Conservation (phyloP, 2,888 invertebrate species). For the Polydrusus tereticollis region DNA sequence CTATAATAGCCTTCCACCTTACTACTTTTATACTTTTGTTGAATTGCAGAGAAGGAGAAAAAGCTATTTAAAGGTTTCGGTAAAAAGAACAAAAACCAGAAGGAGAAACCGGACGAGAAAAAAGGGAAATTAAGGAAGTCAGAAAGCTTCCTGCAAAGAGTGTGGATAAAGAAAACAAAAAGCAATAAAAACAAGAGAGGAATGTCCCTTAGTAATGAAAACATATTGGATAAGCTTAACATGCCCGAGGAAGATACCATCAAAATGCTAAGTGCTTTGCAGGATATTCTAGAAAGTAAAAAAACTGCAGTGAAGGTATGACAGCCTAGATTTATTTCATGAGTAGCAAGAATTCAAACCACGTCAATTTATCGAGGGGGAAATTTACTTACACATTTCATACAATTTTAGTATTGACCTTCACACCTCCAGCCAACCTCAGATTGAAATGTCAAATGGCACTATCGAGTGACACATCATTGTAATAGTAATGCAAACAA, state of each 20-base stretch:
- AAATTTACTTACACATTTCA: too few species aligned
- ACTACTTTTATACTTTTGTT: background rate
- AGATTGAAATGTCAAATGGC: too few species aligned
- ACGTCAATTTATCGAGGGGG: too few species aligned
- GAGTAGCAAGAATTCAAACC: too few species aligned
- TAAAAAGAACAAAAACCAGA: slow-evolving; percentile 40
- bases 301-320: slow-evolving; percentile 55
- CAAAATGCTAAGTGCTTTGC: slow-evolving; percentile 59
- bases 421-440: too few species aligned
- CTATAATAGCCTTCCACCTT: too few species aligned
- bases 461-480: too few species aligned
- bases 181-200: slow-evolving; percentile 50
- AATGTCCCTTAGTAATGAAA: background rate
- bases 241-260: slow-evolving; percentile 51
- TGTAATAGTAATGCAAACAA: too few species aligned
- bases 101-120: slow-evolving; percentile 36
- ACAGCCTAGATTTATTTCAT: background rate
- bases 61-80: slow-evolving; percentile 26
- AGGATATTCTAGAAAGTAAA: slow-evolving; percentile 59
- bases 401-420: too few species aligned
- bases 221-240: slow-evolving; percentile 36
- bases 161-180: slow-evolving; percentile 56
- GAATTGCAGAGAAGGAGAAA: slow-evolving; percentile 30
- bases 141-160: slow-evolving; percentile 56
- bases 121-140: slow-evolving; percentile 54